phyloP scores from a whole-genome alignment of 2,113 vertebrate species.

The Amphilophus citrinellus region DNA sequence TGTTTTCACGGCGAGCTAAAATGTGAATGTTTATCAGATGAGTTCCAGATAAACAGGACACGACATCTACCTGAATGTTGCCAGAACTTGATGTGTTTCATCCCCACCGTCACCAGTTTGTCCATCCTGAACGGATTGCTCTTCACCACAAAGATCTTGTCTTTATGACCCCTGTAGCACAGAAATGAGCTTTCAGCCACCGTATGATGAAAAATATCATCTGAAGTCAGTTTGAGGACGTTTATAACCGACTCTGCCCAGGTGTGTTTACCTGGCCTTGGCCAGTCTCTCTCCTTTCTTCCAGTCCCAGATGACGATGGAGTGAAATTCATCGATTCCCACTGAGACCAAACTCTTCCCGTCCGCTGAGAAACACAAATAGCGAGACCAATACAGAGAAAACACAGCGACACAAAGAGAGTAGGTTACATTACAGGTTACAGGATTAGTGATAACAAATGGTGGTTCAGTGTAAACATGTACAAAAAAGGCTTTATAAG shows the following conservation, averaged over 20 bases:
- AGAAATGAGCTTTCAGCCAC: neutral
- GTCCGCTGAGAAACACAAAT: constrained; percentile 82
- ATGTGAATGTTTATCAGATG: neutral
- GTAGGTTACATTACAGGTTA: neutral
- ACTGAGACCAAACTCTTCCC: constrained; percentile 94
- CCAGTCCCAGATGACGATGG: constrained; percentile 98
- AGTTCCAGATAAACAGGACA: neutral
- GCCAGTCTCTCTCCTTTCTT: constrained; percentile 95
- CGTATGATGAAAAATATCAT: too few relatives aligned
- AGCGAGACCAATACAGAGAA: neutral
- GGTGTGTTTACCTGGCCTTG: constrained; percentile 86
- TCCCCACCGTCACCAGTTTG: constrained; percentile 93
- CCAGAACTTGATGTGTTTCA: constrained; percentile 99
- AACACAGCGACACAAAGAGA: neutral
- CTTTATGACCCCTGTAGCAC: constrained; percentile 91
- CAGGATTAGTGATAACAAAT: neutral
- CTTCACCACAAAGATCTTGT: constrained; percentile 96
- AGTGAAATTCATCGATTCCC: constrained; percentile 93
- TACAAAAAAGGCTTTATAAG: too few relatives aligned
- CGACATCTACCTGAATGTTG: constrained; percentile 88
- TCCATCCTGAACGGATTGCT: constrained; percentile 94
- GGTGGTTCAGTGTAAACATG: too few relatives aligned
- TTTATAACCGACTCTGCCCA: neutral
- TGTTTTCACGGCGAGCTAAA: neutral
- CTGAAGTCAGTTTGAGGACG: too few relatives aligned